Conservation (phyloP, 1,140 invertebrate genomes). For the Rhopalosiphum padi region DNA sequence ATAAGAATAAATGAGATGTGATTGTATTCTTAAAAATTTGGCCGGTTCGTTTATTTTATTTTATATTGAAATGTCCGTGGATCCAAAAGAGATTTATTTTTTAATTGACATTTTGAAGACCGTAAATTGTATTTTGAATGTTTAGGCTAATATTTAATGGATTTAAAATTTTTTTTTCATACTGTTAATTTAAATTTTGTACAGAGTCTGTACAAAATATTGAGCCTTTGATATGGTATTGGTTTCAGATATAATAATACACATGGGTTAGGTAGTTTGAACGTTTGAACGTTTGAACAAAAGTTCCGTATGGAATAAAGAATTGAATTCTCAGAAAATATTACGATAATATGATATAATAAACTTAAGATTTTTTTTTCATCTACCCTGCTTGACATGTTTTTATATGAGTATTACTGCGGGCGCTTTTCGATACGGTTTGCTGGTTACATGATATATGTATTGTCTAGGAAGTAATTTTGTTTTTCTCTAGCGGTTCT, state of each 20-base stretch:
- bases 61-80: accelerated
- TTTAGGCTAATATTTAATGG: neutral
- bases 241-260: neutral
- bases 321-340: neutral
- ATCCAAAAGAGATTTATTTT: neutral
- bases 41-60: neutral
- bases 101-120: neutral
- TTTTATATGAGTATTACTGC: neutral
- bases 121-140: neutral
- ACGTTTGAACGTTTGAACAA: neutral
- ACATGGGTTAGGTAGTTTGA: neutral
- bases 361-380: neutral
- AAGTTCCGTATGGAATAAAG: neutral
- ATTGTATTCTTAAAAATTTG: neutral
- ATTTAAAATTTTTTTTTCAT: neutral
- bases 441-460: neutral
- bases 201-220: neutral
- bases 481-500: neutral
- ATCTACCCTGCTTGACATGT: neutral
- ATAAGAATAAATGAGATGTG: neutral
- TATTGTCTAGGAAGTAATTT: constrained; percentile 46
- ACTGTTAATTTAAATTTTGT: no score
- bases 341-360: neutral
- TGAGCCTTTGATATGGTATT: neutral
- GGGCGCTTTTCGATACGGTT: neutral